These are phyloP conservation scores for Diplolepis rosae DNA, from an alignment of 2,888 invertebrate species.

Conservation along the genomic window DNA sequence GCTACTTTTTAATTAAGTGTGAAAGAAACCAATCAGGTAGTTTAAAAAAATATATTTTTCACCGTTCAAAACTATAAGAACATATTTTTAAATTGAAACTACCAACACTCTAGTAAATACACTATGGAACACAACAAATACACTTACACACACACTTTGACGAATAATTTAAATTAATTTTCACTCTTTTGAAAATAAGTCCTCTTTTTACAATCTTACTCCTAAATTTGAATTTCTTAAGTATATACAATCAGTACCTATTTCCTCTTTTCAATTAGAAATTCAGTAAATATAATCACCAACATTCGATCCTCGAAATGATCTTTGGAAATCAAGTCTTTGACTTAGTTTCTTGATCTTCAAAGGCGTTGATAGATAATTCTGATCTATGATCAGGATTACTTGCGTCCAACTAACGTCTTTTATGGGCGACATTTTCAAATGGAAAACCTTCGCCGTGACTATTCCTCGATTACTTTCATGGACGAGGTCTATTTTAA, in stretches of 20 bases:
- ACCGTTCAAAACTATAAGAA: too few relatives aligned
- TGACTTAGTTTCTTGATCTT: slow-evolving; percentile 20
- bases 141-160: neutral
- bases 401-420: slow-evolving; percentile 19
- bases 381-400: slow-evolving; percentile 11
- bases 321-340: neutral
- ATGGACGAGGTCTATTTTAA: slow-evolving; percentile 19
- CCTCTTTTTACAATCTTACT: neutral
- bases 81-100: neutral
- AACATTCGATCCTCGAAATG: neutral
- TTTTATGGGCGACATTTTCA: slow-evolving; percentile 17
- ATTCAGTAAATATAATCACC: neutral
- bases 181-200: neutral
- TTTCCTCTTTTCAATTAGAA: neutral
- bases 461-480: slow-evolving; percentile 13
- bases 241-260: slow-evolving; percentile 1
- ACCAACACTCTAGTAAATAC: neutral
- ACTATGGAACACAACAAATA: neutral
- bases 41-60: too few relatives aligned
- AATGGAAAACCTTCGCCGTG: neutral
- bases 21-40: too few relatives aligned
- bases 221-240: neutral
- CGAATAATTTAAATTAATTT: slow-evolving; percentile 26
- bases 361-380: neutral
- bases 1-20: too few relatives aligned